Percentiles rank a stretch among this genome's conserved stretches.
Evolutionary conservation across 2,888 invertebrate genomes (phyloP).

Genomic region (Lamellibrachia satsuma): DNA sequence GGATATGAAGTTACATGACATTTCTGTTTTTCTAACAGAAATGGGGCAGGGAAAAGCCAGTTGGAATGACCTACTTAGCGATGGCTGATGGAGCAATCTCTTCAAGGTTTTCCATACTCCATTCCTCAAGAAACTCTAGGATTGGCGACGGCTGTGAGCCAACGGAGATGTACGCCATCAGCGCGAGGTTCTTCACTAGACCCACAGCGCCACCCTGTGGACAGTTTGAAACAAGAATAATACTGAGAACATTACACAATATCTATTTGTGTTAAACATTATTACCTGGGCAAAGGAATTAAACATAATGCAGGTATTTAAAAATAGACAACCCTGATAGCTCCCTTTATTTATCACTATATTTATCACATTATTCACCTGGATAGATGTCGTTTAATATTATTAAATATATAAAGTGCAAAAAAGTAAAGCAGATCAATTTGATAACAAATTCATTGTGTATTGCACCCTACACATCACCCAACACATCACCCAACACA

Average conservation of each 20-base stretch:
- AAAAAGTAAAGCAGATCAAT: too few species aligned
- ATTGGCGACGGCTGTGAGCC: constrained; percentile 99
- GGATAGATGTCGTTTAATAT: neutral
- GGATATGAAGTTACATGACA: too few species aligned
- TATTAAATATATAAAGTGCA: too few species aligned
- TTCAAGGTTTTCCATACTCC: constrained; percentile 99
- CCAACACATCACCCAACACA: too few species aligned
- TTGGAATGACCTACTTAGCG: constrained; percentile 73
- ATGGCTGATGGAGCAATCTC: constrained; percentile 99
- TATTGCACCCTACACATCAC: too few species aligned
- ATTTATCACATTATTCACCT: neutral
- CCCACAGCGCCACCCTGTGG: constrained; percentile 73
- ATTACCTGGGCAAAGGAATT: neutral
- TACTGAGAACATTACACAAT: neutral
- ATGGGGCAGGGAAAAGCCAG: neutral
- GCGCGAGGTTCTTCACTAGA: constrained; percentile 95
- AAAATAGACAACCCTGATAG: neutral
- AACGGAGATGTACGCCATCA: constrained; percentile 99
- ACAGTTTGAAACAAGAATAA: neutral
- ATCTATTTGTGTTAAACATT: neutral
- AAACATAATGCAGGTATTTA: neutral
- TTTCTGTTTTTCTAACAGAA: too few species aligned
- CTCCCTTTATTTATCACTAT: neutral
- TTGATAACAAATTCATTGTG: too few species aligned
- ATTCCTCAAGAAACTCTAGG: constrained; percentile 99